These are phyloP conservation scores for Melanostoma scalare DNA, from an alignment of 2,888 invertebrate species.

Conservation along the genomic window DNA sequence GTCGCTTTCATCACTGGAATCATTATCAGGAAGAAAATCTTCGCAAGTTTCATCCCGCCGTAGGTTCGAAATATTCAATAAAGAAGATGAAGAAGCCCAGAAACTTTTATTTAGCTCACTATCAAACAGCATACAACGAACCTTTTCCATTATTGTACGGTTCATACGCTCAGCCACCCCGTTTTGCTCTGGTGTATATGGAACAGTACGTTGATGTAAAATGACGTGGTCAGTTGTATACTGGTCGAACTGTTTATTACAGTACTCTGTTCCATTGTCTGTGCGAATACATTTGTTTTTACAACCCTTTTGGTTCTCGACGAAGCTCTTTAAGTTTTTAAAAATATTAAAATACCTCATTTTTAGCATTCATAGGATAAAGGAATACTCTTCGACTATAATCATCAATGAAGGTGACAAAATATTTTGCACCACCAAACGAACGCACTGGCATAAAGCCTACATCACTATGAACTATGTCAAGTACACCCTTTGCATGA, in stretches of 20 bases:
- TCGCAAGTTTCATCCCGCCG: too few relatives aligned
- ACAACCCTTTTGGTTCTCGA: background rate
- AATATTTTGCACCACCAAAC: constrained; percentile 7
- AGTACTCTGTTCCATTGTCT: constrained; percentile 41
- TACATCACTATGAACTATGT: constrained; percentile 11
- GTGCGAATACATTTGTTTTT: constrained; percentile 27
- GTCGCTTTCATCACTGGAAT: too few relatives aligned
- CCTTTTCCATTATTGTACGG: constrained; percentile 46
- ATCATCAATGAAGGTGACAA: constrained; percentile 6
- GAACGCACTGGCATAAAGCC: constrained; percentile 9
- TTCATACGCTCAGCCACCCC: constrained; percentile 55
- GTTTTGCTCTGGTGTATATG: constrained; percentile 54
- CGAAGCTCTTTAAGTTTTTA: constrained; percentile 4
- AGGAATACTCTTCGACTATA: constrained; percentile 6
- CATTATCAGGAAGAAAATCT: too few relatives aligned
- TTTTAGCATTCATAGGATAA: constrained; percentile 10
- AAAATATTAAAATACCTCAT: constrained; percentile 8
- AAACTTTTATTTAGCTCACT: constrained; percentile 4
- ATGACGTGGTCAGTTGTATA: constrained; percentile 31
- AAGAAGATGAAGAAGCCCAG: constrained; percentile 17
- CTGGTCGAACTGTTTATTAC: constrained; percentile 39
- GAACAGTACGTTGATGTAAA: constrained; percentile 48
- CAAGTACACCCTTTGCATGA: background rate
- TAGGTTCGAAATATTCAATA: too few relatives aligned
- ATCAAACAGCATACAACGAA: constrained; percentile 37